Evolutionary conservation across 2,888 invertebrate genomes (phyloP).

Genomic region (Escarpia spicata): DNA sequence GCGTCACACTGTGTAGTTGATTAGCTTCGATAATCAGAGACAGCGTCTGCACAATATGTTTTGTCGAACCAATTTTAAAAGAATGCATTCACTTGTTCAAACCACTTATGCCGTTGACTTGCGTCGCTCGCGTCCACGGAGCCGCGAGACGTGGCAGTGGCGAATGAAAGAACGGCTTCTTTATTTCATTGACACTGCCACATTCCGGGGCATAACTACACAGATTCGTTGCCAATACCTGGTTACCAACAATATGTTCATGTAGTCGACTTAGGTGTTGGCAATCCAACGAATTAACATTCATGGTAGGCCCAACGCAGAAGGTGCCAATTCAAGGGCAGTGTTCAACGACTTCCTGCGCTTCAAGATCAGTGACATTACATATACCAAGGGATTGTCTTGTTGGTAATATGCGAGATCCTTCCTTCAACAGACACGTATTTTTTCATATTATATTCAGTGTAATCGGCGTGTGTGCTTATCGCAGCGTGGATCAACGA

Average conservation of each 20-base stretch:
- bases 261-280: not conserved
- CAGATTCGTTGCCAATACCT: not conserved
- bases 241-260: not conserved
- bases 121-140: no score
- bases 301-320: not conserved
- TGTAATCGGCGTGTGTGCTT: no score
- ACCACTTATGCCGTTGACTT: no score
- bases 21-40: not conserved
- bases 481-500: no score
- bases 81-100: not conserved
- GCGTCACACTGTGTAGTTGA: not conserved
- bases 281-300: not conserved
- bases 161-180: no score
- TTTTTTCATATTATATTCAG: no score
- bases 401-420: no score
- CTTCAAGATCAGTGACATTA: not conserved
- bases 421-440: no score
- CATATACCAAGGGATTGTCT: no score
- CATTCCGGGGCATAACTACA: not conserved
- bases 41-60: not conserved
- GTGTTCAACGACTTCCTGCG: not conserved
- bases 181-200: no score
- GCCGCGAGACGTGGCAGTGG: no score
- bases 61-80: not conserved
- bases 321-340: not conserved